Conservation (phyloP, 2,797 vertebrate species). For the Brotula barbata region DNA sequence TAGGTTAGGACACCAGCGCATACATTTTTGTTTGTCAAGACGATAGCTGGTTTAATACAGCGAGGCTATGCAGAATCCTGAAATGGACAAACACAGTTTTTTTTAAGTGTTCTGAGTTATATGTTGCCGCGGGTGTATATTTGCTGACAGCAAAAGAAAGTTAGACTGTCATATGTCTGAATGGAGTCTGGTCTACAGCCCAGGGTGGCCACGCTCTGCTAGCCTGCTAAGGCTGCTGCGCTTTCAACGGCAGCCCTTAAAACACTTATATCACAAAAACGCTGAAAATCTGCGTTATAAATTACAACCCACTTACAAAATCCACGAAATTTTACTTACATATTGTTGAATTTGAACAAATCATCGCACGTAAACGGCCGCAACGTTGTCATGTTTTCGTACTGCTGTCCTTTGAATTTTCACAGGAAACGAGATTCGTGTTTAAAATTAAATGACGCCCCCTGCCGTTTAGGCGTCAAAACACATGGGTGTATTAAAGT, state of each 20-base stretch:
- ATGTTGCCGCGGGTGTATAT: accelerated
- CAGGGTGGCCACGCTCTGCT: too few species aligned
- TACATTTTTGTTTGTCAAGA: too few species aligned
- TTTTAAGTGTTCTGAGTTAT: accelerated
- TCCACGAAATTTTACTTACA: conserved; percentile 76
- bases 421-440: too few species aligned
- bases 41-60: too few species aligned
- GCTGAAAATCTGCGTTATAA: too few species aligned
- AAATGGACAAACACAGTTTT: too few species aligned
- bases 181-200: not conserved
- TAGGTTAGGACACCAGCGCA: too few species aligned
- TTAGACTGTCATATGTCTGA: accelerated
- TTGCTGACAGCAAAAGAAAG: accelerated
- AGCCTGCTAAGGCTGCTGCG: conserved; percentile 9
- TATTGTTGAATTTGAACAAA: conserved; percentile 93
- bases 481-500: too few species aligned
- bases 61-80: too few species aligned
- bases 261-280: accelerated
- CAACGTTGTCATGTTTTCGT: conserved; percentile 84
- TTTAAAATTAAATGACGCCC: too few species aligned
- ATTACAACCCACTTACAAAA: accelerated
- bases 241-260: not conserved
- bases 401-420: not conserved
- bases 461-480: too few species aligned
- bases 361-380: conserved; percentile 91